Percentiles rank a stretch among this genome's conserved stretches.
Conservation (phyloP, 1,140 invertebrate species). For the Nixonia krombeini region DNA sequence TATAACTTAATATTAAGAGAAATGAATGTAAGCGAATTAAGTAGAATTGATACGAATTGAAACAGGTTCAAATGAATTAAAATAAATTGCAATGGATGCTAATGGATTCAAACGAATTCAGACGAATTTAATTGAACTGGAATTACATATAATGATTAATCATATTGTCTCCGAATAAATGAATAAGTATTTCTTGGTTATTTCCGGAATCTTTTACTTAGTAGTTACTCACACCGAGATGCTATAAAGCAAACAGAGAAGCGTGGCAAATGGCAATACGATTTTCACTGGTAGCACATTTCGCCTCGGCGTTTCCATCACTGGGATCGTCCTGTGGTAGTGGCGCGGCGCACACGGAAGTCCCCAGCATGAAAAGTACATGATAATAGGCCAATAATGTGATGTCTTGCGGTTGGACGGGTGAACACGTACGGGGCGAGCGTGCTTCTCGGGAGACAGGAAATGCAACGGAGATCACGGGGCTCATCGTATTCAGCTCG, state of each 20-base stretch:
- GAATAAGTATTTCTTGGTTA: no score
- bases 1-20: not conserved
- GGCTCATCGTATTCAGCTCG: slow-evolving; percentile 15
- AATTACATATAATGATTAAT: no score
- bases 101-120: no score
- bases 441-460: slow-evolving; percentile 22
- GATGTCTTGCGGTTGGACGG: slow-evolving; percentile 22
- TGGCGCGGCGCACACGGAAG: slow-evolving; percentile 17
- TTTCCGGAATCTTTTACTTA: no score
- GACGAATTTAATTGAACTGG: no score
- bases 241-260: no score
- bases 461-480: slow-evolving; percentile 22
- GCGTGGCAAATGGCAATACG: not conserved
- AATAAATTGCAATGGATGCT: no score
- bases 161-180: no score
- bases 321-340: slow-evolving; percentile 5
- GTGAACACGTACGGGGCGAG: slow-evolving; percentile 14
- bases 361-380: slow-evolving; percentile 19
- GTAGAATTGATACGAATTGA: no score
- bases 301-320: slow-evolving; percentile 1
- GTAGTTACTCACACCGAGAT: no score
- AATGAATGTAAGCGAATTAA: no score
- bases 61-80: no score
- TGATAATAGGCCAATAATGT: slow-evolving; percentile 37
- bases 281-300: slow-evolving; percentile 17